These are phyloP conservation scores for Bombycilla garrulus DNA, from an alignment of 2,113 vertebrate genomes.

Conservation along the genomic window DNA sequence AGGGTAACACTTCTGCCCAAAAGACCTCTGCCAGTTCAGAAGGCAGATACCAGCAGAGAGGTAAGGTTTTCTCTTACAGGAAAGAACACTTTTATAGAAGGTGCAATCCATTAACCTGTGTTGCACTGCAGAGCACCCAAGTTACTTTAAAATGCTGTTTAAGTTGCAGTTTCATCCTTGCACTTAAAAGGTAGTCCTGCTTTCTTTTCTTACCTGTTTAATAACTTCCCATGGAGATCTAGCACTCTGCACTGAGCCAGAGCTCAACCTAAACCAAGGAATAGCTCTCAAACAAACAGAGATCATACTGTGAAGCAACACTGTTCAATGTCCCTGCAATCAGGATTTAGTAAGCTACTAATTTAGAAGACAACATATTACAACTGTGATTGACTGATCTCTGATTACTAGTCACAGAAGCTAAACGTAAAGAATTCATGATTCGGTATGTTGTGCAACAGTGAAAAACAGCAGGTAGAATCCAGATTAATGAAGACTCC, in stretches of 20 bases:
- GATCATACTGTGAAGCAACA: not conserved
- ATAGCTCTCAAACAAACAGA: not conserved
- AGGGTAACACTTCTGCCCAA: not conserved
- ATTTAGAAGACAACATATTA: not conserved
- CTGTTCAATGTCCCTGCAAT: not conserved
- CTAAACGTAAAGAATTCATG: not conserved
- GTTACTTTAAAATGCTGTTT: not conserved
- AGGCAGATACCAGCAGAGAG: not conserved
- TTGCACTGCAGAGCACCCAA: not conserved
- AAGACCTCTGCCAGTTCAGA: not conserved
- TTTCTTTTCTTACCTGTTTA: conserved; percentile 2
- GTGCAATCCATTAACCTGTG: not conserved
- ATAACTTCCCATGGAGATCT: not conserved
- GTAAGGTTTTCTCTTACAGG: not conserved
- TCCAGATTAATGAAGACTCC: not conserved
- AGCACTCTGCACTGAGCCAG: not conserved
- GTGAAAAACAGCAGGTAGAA: not conserved
- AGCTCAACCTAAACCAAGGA: conserved; percentile 3
- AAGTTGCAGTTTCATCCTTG: not conserved
- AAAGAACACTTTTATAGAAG: not conserved
- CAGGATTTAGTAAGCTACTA: not conserved
- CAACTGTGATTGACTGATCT: not conserved
- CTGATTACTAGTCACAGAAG: not conserved
- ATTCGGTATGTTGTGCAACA: not conserved
- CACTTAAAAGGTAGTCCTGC: not conserved